Base-by-base conservation (phyloP, 2,113 vertebrate genomes). In the Mobula hypostoma region DNA sequence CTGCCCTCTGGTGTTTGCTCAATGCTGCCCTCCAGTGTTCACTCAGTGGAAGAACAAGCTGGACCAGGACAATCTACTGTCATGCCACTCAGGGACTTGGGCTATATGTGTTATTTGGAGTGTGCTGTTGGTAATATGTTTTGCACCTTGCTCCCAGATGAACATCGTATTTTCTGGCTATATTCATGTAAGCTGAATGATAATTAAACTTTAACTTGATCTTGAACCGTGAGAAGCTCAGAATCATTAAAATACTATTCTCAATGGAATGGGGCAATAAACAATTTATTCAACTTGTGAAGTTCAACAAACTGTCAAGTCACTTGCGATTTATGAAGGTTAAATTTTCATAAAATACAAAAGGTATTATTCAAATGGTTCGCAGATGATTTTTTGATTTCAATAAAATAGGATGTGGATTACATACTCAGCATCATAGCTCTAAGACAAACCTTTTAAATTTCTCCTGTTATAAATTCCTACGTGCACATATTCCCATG, bases 221-320 rank as follows among this genome's bases (percentile, higher is more conserved):
- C 82, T 48, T 48, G 48, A 48, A 19, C 82, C 9, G 82, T 58
- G 82, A 56, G 48, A 85, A 85, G 48, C 82, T 48, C 82, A 85
- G 82, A 21, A 58, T 56, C 82, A 85, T 58, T 85, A 85, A 85
- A 85, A 85, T 85, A 56, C 80, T 24, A 58, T 85, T 85, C 48
- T 56, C 82, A 85, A 58, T 85, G 82, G 58, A 85, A 85, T 58
- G 80, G 21, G 24, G 48, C 40, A 56, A 27, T 58, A 58, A 85
- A 85, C 48, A 85, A 48, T 24, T 56, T 85, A 85, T 58, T 83
- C 82, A 85, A 27, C 82, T 27, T 12, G 1, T 58, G 48, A 85
- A 58, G 48, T 24, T 85, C 21, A 9, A 58, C 21, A 85, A 56
- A 85, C 80, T 83, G 80, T 56, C 80, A 83, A 56, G 80, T 58